Conservation (phyloP, 2,797 vertebrate genomes). For the Crypturellus tataupa region DNA sequence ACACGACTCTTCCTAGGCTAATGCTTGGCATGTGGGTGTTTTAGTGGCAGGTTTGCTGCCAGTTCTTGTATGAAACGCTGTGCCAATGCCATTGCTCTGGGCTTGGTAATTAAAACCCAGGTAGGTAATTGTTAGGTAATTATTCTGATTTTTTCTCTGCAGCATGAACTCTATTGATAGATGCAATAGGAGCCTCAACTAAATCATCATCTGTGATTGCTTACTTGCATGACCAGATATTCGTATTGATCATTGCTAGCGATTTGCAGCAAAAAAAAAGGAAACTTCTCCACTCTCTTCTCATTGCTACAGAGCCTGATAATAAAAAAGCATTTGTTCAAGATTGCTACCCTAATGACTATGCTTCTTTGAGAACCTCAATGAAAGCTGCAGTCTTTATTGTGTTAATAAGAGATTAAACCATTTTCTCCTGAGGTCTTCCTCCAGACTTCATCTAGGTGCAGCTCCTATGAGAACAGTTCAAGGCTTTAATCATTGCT, state of each 20-base stretch:
- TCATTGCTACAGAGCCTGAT: not conserved
- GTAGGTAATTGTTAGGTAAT: not conserved
- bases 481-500: not conserved
- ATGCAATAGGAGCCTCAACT: not conserved
- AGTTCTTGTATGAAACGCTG: not conserved
- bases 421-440: not conserved
- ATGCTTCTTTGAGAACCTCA: not conserved
- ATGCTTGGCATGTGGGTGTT: accelerated
- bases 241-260: not conserved
- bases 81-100: not conserved
- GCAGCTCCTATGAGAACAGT: not conserved
- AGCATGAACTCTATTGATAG: not conserved
- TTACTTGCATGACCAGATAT: not conserved
- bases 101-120: not conserved
- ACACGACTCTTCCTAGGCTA: not conserved
- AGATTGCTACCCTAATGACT: not conserved
- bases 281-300: not conserved
- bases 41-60: not conserved
- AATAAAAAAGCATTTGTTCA: not conserved
- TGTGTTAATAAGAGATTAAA: not conserved
- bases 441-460: not conserved
- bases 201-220: not conserved
- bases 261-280: not conserved
- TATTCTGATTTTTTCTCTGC: not conserved
- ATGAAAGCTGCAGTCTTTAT: not conserved